Base-by-base conservation (phyloP, 2,888 invertebrate genomes). In the Nipponacmea schrenckii region DNA sequence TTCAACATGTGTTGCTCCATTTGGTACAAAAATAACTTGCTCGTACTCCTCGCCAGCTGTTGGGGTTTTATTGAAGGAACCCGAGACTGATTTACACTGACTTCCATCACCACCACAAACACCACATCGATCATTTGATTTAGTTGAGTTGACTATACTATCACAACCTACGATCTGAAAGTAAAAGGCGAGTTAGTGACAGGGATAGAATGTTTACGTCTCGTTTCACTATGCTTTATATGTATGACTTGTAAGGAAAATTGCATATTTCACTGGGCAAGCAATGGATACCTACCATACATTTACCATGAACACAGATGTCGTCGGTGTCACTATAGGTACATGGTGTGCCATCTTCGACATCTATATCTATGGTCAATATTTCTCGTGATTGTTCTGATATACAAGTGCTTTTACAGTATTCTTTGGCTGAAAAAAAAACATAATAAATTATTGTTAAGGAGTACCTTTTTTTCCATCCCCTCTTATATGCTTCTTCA, bases 331-430 rank as follows among this genome's bases (percentile, higher is more conserved):
- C 85, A 66, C 91, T 92, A 79, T 93, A 93, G 1, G 91, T 91
- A 81, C 93, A 93, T 0, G 90, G 90, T 0, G 92, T 92, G 0
- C 93, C 93, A 83, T 93, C 92, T 7, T 91, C 89, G 27, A 92
- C 88, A 78, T 91, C 90, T 17, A 81, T 77, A 78, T 92, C 91
- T 2, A 91, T 91, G 44, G 90, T 87, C 76, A 91, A 90, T 17
- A 92, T 87, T 78, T 92, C 91, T 7, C 90, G 90, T 0, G 91
- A 91, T 77, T 91, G 90, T 76, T 89, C 90, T 64, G 91, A 91
- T 73, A 90, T 86, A 81, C 93, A 93, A n/a, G 91, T 91, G 78
- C 92, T 88, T 78, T 91, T 91, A 81, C 93, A 93, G 74, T 90
- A 68, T 45, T 80, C 76, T 10, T 73, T 64, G 27, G 67, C 85